phyloP scores from a whole-genome alignment of 23 tunicate genomes.

The Corella eumyota region DNA sequence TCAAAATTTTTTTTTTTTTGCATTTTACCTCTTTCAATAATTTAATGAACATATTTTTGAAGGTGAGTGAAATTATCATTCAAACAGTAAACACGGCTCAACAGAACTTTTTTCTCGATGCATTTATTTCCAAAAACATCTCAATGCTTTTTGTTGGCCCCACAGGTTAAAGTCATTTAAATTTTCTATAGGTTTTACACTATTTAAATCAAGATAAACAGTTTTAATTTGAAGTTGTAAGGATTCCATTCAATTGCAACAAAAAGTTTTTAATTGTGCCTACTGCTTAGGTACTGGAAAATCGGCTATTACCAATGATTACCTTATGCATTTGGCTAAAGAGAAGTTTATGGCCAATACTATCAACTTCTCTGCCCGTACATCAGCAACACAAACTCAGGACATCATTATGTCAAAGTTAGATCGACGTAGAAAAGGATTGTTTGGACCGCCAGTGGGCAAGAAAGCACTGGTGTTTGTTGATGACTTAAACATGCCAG shows the following conservation, averaged over 20 bases:
- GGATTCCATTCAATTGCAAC: too few species aligned
- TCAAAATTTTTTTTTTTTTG: too few species aligned
- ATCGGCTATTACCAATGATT: conserved; percentile 89
- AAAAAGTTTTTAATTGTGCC: too few species aligned
- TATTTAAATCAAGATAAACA: too few species aligned
- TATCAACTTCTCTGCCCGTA: conserved; percentile 91
- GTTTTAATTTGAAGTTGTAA: too few species aligned
- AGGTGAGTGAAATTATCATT: conserved; percentile 89
- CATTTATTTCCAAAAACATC: conserved; percentile 26
- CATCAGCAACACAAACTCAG: conserved; percentile 93
- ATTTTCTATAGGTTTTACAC: too few species aligned
- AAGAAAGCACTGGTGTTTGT: conserved; percentile 84
- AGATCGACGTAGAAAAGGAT: conserved; percentile 86
- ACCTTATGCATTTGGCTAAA: conserved; percentile 65
- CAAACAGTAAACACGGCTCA: conserved; percentile 94
- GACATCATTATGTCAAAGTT: conserved; percentile 94
- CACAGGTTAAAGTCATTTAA: conserved; percentile 38
- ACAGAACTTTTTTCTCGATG: conserved; percentile 76
- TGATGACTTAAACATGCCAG: conserved; percentile 96
- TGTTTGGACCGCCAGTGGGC: conserved; percentile 97
- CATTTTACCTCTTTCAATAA: too few species aligned
- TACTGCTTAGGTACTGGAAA: conserved; percentile 77
- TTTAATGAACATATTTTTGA: too few species aligned
- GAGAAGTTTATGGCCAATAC: conserved; percentile 57
- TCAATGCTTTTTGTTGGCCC: conserved; percentile 91